These are phyloP conservation scores for Regulus satrapa DNA, from an alignment of 2,113 vertebrate genomes.

Conservation along the genomic window DNA sequence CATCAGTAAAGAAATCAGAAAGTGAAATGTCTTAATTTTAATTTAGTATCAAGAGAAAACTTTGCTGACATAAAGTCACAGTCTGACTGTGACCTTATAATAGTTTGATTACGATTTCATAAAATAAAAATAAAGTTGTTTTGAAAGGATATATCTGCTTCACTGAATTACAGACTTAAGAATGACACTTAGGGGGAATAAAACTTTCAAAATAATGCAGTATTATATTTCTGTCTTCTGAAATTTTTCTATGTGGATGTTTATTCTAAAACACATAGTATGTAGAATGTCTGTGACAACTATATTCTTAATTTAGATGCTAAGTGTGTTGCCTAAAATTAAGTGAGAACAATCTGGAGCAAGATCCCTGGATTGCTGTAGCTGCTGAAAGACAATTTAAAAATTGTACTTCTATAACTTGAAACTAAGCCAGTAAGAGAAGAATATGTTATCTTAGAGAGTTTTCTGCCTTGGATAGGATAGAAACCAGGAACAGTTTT, in stretches of 20 bases:
- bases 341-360: not conserved
- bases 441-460: not conserved
- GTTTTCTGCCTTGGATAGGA: not conserved
- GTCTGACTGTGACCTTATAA: not conserved
- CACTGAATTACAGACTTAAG: not conserved
- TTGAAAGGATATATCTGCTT: not conserved
- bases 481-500: conserved; percentile 10
- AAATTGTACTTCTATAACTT: not conserved
- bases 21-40: not conserved
- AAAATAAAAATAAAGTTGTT: not conserved
- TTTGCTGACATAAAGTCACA: not conserved
- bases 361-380: not conserved
- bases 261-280: not conserved
- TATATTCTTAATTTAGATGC: not conserved
- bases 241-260: not conserved
- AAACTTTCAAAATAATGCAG: not conserved
- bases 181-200: not conserved
- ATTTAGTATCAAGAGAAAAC: not conserved
- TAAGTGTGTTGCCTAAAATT: not conserved
- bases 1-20: not conserved
- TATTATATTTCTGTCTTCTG: not conserved
- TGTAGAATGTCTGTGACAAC: not conserved
- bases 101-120: not conserved
- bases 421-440: not conserved
- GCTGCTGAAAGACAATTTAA: not conserved